These are phyloP conservation scores for Psococerastis gibbosa DNA, from an alignment of 2,888 invertebrate genomes.

Conservation along the genomic window DNA sequence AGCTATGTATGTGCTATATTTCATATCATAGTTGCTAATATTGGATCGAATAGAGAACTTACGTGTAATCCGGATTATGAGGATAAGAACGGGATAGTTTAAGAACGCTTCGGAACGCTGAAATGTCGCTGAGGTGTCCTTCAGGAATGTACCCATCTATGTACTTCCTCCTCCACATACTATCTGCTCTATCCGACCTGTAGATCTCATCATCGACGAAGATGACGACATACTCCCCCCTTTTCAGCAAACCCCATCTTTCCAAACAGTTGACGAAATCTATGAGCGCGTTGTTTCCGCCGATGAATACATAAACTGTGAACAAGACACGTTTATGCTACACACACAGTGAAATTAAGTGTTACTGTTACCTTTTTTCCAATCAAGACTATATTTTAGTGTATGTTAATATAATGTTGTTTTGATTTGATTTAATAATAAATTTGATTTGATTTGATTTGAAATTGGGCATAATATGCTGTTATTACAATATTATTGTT, in stretches of 20 bases:
- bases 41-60: slow-evolving; percentile 28
- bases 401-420: too few relatives aligned
- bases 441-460: too few relatives aligned
- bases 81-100: slow-evolving; percentile 61
- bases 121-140: slow-evolving; percentile 33
- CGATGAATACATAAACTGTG: slow-evolving; percentile 82
- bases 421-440: too few relatives aligned
- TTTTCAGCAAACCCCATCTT: slow-evolving; percentile 47
- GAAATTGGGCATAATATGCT: too few relatives aligned
- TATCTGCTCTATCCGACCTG: slow-evolving; percentile 39
- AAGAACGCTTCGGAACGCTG: slow-evolving; percentile 57
- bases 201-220: slow-evolving; percentile 78
- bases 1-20: not conserved
- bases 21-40: slow-evolving; percentile 8
- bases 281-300: slow-evolving; percentile 69
- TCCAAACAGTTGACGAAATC: slow-evolving; percentile 67
- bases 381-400: too few relatives aligned
- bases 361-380: too few relatives aligned
- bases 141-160: slow-evolving; percentile 42
- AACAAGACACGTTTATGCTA: too few relatives aligned
- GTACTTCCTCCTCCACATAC: slow-evolving; percentile 37
- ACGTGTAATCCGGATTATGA: slow-evolving; percentile 53
- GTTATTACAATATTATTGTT: too few relatives aligned
- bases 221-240: slow-evolving; percentile 70
- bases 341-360: too few relatives aligned